These are phyloP conservation scores for Sebastes iracundus DNA, from an alignment of 2,797 vertebrate species.

Conservation along the genomic window DNA sequence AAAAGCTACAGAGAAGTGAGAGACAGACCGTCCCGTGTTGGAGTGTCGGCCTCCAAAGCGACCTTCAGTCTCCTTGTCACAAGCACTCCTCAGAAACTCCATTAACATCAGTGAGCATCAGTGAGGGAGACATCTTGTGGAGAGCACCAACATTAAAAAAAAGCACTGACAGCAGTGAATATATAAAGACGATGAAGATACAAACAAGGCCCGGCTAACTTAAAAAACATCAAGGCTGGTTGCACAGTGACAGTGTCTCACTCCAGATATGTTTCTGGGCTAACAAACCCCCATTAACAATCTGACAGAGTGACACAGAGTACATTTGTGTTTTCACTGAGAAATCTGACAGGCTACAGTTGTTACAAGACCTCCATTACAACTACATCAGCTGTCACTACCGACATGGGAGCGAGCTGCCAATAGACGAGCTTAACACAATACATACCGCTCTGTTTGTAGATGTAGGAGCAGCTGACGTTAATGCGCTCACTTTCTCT, in stretches of 20 bases:
- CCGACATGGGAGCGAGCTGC: constrained; percentile 44
- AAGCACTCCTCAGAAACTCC: constrained; percentile 62
- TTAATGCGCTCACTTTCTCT: neutral
- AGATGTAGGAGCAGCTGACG: neutral
- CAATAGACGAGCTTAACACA: constrained; percentile 9
- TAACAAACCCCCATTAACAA: constrained; percentile 71
- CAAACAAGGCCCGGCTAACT: constrained; percentile 40
- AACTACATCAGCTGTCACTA: constrained; percentile 65
- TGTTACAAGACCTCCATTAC: constrained; percentile 78
- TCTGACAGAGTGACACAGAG: constrained; percentile 74
- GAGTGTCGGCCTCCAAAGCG: constrained; percentile 46
- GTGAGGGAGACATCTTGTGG: constrained; percentile 72
- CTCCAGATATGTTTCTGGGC: constrained; percentile 53
- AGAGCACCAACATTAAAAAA: constrained; percentile 51
- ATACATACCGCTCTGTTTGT: neutral
- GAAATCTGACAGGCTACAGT: constrained; percentile 71
- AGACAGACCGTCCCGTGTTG: constrained; percentile 30
- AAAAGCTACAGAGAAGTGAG: constrained; percentile 16
- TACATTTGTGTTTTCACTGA: constrained; percentile 76
- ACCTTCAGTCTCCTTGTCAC: constrained; percentile 78
- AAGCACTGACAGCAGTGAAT: constrained; percentile 43
- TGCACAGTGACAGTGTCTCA: constrained; percentile 45
- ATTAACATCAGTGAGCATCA: constrained; percentile 64
- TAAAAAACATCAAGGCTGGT: constrained; percentile 51
- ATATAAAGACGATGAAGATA: constrained; percentile 40